Base-by-base conservation (phyloP, 2,888 invertebrate genomes). In the Tenthredo mesomela region DNA sequence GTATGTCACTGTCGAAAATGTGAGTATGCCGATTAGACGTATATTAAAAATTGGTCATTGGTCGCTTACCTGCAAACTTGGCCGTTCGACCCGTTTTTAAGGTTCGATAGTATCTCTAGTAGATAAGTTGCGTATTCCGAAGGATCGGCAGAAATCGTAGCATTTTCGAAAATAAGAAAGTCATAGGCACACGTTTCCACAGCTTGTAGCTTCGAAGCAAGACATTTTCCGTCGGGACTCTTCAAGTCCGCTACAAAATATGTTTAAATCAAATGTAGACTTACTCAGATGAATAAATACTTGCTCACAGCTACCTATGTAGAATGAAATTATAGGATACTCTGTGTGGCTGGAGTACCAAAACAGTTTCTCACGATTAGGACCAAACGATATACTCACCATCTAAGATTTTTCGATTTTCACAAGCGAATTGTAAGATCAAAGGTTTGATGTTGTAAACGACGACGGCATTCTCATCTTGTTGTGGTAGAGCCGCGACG, bases 361-460 rank as follows among this genome's bases (percentile, higher is more conserved):
- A 29, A 61, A 61, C 3, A 25, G 1, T 61, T n/a, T 7, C 21
- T 61, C 21, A 18, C 7, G 54, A 54, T 54, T 7, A 61, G 0
- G 25, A 61, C 25, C 61, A 25, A 25, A 21, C 4, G 25, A 12
- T 21, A 29, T 4, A 61, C 25, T 61, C 12, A 61, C 61, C 61
- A 1, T 61, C 25, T 10, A 61, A 10, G 3, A 61, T 21, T 61
- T 21, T 61, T 21, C 25, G 25, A 21, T 61, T 61, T 61, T 61
- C 61, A 21, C 61, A 61, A 61, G 25, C 61, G 12, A 61, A 61
- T 21, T 61, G 12, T 5, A 61, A 61, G 2, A 54, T 54, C 54
- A 54, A 54, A 54, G n/a, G 54, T n/a, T 54, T 54, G n/a, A 54
- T 54, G 54, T 54, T n/a, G n/a, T 54, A 54, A 54, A 54, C 54